Percentiles rank a stretch among this genome's conserved stretches.
These are phyloP conservation scores for Pelusios castaneus DNA, from an alignment of 2,113 vertebrate genomes.

Conservation along the genomic window DNA sequence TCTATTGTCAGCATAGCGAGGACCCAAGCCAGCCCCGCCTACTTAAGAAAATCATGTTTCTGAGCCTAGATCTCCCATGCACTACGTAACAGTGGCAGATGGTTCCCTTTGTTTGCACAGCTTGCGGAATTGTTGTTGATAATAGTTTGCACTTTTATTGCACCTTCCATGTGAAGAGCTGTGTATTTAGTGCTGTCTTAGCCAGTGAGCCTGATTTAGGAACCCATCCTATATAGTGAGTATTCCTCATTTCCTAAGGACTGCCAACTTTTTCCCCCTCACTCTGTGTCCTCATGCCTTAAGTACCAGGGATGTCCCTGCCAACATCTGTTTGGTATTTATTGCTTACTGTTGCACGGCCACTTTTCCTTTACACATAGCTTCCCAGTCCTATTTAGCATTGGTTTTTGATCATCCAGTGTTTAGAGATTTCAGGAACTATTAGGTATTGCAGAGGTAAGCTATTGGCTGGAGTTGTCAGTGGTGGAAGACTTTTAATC, in stretches of 20 bases:
- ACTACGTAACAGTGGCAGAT: slow-evolving; percentile 55
- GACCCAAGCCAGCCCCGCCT: slow-evolving; percentile 13
- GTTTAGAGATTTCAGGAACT: slow-evolving; percentile 28
- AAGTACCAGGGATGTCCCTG: background rate
- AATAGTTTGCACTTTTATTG: slow-evolving; percentile 41
- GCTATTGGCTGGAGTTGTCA: background rate
- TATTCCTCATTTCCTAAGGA: background rate
- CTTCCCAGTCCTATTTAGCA: slow-evolving; percentile 10
- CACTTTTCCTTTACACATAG: slow-evolving; percentile 3
- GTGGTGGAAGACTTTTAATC: background rate
- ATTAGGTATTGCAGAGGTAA: slow-evolving; percentile 22
- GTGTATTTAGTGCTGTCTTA: background rate
- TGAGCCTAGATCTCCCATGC: slow-evolving; percentile 50
- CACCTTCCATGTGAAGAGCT: slow-evolving; percentile 19
- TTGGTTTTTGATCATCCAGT: background rate
- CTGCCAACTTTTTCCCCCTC: background rate
- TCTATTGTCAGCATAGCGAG: slow-evolving; percentile 37
- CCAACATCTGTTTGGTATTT: background rate
- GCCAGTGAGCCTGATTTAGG: background rate
- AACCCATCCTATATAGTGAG: background rate
- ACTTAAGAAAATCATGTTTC: slow-evolving; percentile 41
- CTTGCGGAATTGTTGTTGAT: slow-evolving; percentile 38
- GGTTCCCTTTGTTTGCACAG: slow-evolving; percentile 67
- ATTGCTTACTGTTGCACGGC: background rate
- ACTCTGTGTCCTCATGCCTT: fast-evolving